Percentiles rank a stretch among this genome's conserved stretches.
Conservation (phyloP, 2,797 vertebrate species). For the Rousettus madagascariensis region DNA sequence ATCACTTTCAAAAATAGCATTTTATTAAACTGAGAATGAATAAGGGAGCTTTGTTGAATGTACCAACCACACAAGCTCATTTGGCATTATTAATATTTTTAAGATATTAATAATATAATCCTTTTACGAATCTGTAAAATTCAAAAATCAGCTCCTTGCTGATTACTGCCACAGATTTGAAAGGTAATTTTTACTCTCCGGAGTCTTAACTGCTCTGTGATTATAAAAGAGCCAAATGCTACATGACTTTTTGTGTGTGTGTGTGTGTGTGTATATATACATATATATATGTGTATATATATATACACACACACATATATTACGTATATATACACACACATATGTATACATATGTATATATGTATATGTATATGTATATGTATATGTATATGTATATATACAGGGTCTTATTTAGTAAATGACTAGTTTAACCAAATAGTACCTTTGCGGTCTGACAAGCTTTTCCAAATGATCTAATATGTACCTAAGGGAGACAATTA, state of each 20-base stretch:
- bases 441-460: neutral
- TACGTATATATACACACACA: too few species aligned
- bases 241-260: too few species aligned
- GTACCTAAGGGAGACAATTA: neutral
- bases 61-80: neutral
- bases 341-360: too few species aligned
- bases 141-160: neutral
- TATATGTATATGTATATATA: neutral
- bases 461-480: neutral
- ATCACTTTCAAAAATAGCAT: slow-evolving; percentile 10
- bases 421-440: neutral
- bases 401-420: neutral
- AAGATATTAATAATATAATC: neutral
- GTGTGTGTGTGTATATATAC: too few species aligned
- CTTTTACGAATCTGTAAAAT: neutral
- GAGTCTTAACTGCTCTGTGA: neutral
- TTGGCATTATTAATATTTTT: slow-evolving; percentile 11
- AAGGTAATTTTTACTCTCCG: neutral
- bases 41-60: neutral
- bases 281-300: too few species aligned
- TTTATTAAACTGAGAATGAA: slow-evolving; percentile 8
- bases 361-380: too few species aligned
- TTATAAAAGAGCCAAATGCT: neutral
- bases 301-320: too few species aligned
- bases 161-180: neutral